phyloP scores from a whole-genome alignment of 2,797 vertebrate genomes.

The Lutjanus argentimaculatus region DNA sequence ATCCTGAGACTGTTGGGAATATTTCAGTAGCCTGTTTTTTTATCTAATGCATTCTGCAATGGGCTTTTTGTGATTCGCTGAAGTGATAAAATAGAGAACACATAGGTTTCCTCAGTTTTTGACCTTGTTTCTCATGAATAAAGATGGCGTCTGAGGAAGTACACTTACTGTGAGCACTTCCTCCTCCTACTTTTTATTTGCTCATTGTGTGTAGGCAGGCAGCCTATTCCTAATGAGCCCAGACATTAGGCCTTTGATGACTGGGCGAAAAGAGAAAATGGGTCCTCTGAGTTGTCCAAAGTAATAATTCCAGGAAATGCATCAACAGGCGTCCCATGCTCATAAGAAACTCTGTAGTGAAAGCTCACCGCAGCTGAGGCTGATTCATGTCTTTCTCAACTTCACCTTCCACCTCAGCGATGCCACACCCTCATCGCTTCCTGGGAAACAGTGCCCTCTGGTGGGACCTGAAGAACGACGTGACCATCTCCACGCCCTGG shows the following conservation, averaged over 20 bases:
- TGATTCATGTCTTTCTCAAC: not conserved
- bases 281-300: slow-evolving; percentile 53
- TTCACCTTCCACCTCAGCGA: slow-evolving; percentile 83
- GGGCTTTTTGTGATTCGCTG: slow-evolving; percentile 16
- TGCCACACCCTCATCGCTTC: slow-evolving; percentile 95
- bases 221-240: slow-evolving; percentile 59
- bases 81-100: slow-evolving; percentile 27
- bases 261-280: slow-evolving; percentile 39
- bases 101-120: slow-evolving; percentile 4
- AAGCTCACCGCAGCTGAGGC: slow-evolving; percentile 43
- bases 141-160: slow-evolving; percentile 10
- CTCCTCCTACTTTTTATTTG: slow-evolving; percentile 38
- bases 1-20: not conserved
- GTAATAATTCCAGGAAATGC: slow-evolving; percentile 57
- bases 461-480: slow-evolving; percentile 96
- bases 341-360: slow-evolving; percentile 42
- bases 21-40: not conserved
- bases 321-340: slow-evolving; percentile 37
- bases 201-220: slow-evolving; percentile 24
- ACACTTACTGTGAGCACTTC: slow-evolving; percentile 8
- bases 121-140: slow-evolving; percentile 33
- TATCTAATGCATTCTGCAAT: not conserved
- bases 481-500: slow-evolving; percentile 95
- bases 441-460: slow-evolving; percentile 92
- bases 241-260: slow-evolving; percentile 62